phyloP scores from a whole-genome alignment of 92 coral and sea anemone species.

The Palythoa grandiflora region DNA sequence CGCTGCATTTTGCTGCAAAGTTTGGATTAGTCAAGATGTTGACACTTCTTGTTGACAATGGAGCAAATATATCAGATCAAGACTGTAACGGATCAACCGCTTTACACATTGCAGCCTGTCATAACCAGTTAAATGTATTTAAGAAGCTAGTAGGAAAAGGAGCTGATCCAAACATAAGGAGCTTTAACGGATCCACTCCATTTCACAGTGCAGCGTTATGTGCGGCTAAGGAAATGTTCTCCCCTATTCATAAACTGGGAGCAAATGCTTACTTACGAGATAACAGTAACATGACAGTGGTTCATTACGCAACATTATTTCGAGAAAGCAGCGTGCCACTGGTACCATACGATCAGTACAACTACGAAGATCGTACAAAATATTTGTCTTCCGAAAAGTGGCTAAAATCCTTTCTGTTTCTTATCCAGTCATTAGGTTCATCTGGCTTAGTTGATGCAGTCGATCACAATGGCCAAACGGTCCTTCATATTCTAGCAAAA shows the following conservation, averaged over 20 bases:
- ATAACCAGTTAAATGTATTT: slow-evolving; percentile 21
- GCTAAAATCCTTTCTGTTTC: neutral
- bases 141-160: slow-evolving; percentile 35
- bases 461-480: slow-evolving; percentile 5
- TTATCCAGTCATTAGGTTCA: neutral
- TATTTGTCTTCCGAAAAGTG: neutral
- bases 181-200: no score
- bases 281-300: neutral
- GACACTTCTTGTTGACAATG: neutral
- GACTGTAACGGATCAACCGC: slow-evolving; percentile 52
- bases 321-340: neutral
- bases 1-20: slow-evolving; percentile 28
- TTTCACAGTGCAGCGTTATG: no score
- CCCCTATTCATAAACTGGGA: no score
- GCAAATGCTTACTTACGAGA: neutral
- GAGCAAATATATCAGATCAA: neutral
- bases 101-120: neutral
- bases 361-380: no score
- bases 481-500: slow-evolving; percentile 13
- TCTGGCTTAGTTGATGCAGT: neutral
- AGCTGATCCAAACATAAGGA: neutral
- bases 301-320: no score
- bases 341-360: neutral
- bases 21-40: slow-evolving; percentile 1
- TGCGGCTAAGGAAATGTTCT: no score